Conservation (phyloP, 2,888 invertebrate genomes). For the Tetropium fuscum region DNA sequence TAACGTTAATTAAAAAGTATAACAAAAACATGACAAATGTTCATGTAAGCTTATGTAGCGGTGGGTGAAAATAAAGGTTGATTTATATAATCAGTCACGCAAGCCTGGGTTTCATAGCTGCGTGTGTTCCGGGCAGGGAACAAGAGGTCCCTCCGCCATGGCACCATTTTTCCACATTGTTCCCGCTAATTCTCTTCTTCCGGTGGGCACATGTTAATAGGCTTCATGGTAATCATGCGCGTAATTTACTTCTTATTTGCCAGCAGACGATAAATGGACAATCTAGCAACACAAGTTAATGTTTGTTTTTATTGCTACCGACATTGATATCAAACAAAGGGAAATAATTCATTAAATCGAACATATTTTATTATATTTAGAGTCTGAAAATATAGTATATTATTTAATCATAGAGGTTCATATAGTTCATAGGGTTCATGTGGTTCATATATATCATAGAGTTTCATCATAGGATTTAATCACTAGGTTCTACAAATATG, state of each 20-base stretch:
- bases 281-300: too few relatives aligned
- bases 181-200: conserved; percentile 56
- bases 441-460: too few relatives aligned
- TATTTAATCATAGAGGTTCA: too few relatives aligned
- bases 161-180: conserved; percentile 58
- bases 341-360: too few relatives aligned
- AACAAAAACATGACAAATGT: conserved; percentile 47
- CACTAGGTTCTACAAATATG: too few relatives aligned
- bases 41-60: conserved; percentile 46
- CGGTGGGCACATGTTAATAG: conserved; percentile 39
- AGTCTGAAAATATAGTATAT: too few relatives aligned
- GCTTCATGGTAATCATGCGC: not conserved
- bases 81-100: conserved; percentile 60
- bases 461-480: too few relatives aligned
- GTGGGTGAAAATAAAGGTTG: conserved; percentile 57
- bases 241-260: conserved; percentile 14
- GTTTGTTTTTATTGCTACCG: too few relatives aligned
- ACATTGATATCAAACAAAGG: too few relatives aligned
- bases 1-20: conserved; percentile 45
- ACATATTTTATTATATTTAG: too few relatives aligned
- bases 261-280: too few relatives aligned
- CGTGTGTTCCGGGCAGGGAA: conserved; percentile 52
- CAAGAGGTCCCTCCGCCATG: conserved; percentile 22
- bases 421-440: too few relatives aligned
- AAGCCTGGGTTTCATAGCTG: conserved; percentile 50